Conservation (phyloP, 2,797 vertebrate species). For the Argya squamiceps region DNA sequence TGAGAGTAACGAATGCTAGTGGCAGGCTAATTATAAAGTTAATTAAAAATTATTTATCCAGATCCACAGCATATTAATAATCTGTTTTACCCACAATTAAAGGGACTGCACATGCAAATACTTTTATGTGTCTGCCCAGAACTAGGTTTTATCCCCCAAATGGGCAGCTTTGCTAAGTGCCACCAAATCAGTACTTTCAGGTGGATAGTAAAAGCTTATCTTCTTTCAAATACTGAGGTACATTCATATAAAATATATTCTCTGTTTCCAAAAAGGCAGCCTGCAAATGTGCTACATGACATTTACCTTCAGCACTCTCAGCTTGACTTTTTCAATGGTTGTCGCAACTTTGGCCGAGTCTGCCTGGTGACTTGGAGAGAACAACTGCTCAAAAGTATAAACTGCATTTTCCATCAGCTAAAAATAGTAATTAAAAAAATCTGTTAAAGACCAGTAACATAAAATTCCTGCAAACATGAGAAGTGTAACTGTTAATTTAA, state of each 20-base stretch:
- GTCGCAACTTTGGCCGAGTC: constrained; percentile 66
- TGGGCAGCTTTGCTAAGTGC: background rate
- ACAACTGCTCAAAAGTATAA: constrained; percentile 84
- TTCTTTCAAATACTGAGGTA: background rate
- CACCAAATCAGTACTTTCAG: background rate
- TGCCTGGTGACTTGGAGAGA: constrained; percentile 77
- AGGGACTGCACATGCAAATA: background rate
- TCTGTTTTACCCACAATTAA: background rate
- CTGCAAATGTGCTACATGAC: background rate
- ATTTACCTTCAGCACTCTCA: constrained; percentile 89
- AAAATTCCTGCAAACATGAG: background rate
- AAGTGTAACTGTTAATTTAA: background rate
- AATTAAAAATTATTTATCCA: background rate
- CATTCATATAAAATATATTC: background rate
- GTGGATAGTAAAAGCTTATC: background rate
- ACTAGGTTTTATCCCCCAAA: background rate
- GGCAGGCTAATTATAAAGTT: background rate
- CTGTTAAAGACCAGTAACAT: background rate
- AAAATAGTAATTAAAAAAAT: background rate
- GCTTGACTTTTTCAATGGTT: constrained; percentile 85
- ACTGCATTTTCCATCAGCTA: constrained; percentile 88
- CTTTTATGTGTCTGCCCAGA: background rate
- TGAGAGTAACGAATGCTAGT: accelerated
- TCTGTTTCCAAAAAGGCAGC: background rate
- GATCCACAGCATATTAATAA: background rate